Conservation (phyloP, 2,113 vertebrate species). For the Leptosomus discolor region DNA sequence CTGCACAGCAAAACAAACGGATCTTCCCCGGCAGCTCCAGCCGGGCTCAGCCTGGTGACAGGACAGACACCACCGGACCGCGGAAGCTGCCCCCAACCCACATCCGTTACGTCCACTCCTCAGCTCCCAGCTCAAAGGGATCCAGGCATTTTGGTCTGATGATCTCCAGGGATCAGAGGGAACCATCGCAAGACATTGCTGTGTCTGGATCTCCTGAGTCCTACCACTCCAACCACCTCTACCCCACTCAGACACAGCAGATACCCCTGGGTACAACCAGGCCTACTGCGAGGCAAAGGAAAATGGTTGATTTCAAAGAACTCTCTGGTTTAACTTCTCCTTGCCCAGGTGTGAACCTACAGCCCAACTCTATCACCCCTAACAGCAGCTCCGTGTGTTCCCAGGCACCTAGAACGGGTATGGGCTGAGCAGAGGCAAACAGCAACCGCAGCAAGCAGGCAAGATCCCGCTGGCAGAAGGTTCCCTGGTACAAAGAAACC, state of each 20-base stretch:
- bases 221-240: neutral
- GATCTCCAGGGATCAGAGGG: neutral
- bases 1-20: neutral
- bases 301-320: neutral
- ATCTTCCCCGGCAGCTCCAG: neutral
- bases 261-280: neutral
- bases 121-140: neutral
- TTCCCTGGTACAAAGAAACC: neutral
- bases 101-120: no score
- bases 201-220: neutral
- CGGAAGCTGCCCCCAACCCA: neutral
- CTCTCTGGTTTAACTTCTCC: neutral
- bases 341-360: neutral
- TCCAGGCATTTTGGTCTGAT: neutral
- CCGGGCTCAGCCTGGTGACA: neutral
- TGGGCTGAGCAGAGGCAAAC: neutral
- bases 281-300: neutral
- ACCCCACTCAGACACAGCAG: neutral
- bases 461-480: neutral
- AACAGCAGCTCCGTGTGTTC: neutral
- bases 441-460: neutral
- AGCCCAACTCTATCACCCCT: neutral
- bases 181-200: neutral
- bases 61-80: fast-evolving
- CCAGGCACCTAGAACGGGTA: fast-evolving